Conservation (phyloP, 2,113 vertebrate genomes). For the Chlorodrepanis virens region DNA sequence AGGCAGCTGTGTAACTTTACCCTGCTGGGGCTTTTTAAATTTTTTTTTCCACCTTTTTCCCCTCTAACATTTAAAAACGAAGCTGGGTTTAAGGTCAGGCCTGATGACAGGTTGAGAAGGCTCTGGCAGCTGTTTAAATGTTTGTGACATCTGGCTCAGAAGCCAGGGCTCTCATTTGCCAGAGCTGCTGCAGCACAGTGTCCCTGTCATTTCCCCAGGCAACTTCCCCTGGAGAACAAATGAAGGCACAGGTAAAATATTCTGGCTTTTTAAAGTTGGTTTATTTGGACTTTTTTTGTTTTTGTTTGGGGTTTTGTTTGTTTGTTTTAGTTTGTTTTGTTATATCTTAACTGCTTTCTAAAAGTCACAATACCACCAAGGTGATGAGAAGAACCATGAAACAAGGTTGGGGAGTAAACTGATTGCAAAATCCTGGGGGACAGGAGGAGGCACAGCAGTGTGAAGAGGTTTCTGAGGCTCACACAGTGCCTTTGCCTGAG, state of each 20-base stretch:
- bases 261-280: background rate
- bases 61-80: constrained; percentile 72
- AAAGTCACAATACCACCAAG: background rate
- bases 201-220: background rate
- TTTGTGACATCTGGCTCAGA: constrained; percentile 70
- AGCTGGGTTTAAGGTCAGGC: constrained; percentile 75
- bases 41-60: background rate
- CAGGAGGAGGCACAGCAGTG: background rate
- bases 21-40: background rate
- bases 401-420: background rate
- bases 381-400: background rate
- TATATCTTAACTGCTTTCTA: background rate
- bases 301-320: background rate
- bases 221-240: background rate
- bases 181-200: background rate
- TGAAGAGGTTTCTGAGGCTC: background rate
- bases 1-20: constrained; percentile 74
- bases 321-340: background rate
- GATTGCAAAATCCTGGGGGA: background rate
- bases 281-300: background rate
- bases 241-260: background rate
- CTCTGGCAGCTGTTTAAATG: constrained; percentile 79
- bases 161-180: background rate
- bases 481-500: background rate
- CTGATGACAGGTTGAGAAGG: constrained; percentile 60